Evolutionary conservation across 2,888 invertebrate species (phyloP).

Genomic region (Entomobrya multifasciata): DNA sequence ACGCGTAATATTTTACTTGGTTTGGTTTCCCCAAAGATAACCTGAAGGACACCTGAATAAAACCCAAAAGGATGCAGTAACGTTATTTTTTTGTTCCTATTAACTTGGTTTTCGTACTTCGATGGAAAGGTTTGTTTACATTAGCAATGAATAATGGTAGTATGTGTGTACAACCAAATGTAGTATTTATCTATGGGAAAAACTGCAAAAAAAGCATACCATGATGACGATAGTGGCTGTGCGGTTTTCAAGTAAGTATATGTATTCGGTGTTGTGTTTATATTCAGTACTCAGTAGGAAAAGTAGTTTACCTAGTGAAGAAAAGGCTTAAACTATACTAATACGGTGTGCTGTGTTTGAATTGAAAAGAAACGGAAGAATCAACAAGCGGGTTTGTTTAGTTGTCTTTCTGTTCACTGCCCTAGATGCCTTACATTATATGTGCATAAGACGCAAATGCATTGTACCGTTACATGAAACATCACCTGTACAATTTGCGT

Average conservation of each 20-base stretch:
- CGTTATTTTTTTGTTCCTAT: slow-evolving; percentile 14
- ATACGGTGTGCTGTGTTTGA: neutral
- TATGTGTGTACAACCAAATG: neutral
- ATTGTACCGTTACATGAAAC: too few relatives aligned
- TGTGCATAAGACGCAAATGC: too few relatives aligned
- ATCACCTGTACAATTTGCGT: too few relatives aligned
- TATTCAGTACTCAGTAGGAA: too few relatives aligned
- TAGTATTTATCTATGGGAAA: too few relatives aligned
- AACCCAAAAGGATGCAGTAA: neutral
- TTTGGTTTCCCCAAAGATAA: neutral
- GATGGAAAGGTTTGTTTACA: slow-evolving; percentile 39
- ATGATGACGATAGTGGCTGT: slow-evolving; percentile 1
- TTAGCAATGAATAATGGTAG: neutral
- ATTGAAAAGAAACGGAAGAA: slow-evolving; percentile 16
- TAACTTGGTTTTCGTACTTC: neutral
- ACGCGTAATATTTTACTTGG: slow-evolving; percentile 10
- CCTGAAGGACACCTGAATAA: slow-evolving; percentile 28
- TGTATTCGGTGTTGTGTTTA: neutral
- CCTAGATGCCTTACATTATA: too few relatives aligned
- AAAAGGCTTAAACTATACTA: neutral
- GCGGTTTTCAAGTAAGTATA: too few relatives aligned
- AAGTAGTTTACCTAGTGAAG: neutral
- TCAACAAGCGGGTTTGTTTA: slow-evolving; percentile 41
- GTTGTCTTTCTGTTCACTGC: neutral
- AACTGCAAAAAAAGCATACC: neutral